Evolutionary conservation across 1,140 invertebrate species (phyloP).

Genomic region (Macrobrachium rosenbergii): DNA sequence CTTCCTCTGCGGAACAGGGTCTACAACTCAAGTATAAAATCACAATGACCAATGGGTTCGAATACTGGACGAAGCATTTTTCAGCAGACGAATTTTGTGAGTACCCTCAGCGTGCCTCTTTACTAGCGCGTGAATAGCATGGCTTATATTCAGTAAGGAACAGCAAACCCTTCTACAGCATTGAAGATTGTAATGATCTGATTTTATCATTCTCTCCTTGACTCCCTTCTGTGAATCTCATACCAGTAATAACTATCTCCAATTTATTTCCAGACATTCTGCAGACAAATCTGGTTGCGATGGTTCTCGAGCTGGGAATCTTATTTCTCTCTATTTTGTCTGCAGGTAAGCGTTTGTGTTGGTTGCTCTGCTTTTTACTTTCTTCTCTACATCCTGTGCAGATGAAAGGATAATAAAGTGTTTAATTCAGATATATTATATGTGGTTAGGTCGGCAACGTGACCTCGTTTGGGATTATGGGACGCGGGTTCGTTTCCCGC

Average conservation of each 20-base stretch:
- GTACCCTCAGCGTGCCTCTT: constrained; percentile 68
- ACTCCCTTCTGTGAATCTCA: background rate
- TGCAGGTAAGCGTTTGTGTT: constrained; percentile 70
- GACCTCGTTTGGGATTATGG: too few species aligned
- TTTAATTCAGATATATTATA: background rate
- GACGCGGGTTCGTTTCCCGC: too few species aligned
- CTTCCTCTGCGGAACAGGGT: constrained; percentile 71
- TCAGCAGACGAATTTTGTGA: constrained; percentile 95
- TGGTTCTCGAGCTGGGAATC: constrained; percentile 77
- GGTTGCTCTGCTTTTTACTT: background rate
- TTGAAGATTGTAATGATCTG: background rate
- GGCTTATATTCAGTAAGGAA: background rate
- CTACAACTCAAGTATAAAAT: constrained; percentile 80
- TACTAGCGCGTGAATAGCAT: too few species aligned
- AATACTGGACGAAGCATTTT: constrained; percentile 88
- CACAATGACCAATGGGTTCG: constrained; percentile 85
- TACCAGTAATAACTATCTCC: background rate
- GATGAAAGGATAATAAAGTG: background rate
- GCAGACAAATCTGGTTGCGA: constrained; percentile 78
- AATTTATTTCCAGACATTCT: constrained; percentile 78
- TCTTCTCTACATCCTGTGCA: background rate
- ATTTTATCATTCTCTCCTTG: constrained; percentile 13
- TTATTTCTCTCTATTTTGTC: constrained; percentile 77
- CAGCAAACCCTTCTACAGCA: background rate
- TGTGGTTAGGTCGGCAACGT: too few species aligned